Evolutionary conservation across 2,797 vertebrate genomes (phyloP).

Genomic region (Coregonus suidteri): DNA sequence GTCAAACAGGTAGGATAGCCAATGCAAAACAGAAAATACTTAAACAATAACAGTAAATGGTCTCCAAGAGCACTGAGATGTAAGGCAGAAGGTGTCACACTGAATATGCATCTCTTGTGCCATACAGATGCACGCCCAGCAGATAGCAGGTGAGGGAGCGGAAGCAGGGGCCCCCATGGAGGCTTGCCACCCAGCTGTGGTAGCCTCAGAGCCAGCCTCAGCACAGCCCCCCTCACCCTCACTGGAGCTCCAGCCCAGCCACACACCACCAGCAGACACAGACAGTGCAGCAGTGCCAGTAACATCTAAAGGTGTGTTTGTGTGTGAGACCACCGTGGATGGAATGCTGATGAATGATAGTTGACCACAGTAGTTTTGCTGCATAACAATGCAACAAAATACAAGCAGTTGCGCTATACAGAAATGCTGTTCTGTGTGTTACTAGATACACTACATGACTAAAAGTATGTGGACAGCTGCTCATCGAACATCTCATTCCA

Average conservation of each 20-base stretch:
- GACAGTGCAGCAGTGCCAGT: slow-evolving; percentile 22
- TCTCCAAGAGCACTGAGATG: background rate
- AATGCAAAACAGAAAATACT: background rate
- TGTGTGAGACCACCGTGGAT: background rate
- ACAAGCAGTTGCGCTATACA: background rate
- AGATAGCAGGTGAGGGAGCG: slow-evolving; percentile 32
- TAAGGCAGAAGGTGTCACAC: background rate
- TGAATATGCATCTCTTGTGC: background rate
- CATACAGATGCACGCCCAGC: slow-evolving; percentile 68
- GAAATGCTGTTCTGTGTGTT: background rate
- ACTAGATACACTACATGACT: background rate
- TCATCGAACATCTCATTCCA: too few relatives aligned
- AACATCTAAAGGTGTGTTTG: slow-evolving; percentile 51
- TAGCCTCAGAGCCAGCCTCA: slow-evolving; percentile 14
- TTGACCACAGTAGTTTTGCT: background rate
- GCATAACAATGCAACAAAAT: background rate
- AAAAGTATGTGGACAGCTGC: too few relatives aligned
- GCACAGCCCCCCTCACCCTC: background rate
- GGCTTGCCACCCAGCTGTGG: background rate
- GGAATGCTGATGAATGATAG: too few relatives aligned
- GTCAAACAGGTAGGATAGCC: slow-evolving; percentile 82
- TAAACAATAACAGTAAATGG: background rate
- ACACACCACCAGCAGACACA: background rate
- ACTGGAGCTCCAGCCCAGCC: slow-evolving; percentile 18
- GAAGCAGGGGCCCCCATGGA: slow-evolving; percentile 6